Evolutionary conservation across 2,113 vertebrate genomes (phyloP).

Genomic region (Chionis minor): DNA sequence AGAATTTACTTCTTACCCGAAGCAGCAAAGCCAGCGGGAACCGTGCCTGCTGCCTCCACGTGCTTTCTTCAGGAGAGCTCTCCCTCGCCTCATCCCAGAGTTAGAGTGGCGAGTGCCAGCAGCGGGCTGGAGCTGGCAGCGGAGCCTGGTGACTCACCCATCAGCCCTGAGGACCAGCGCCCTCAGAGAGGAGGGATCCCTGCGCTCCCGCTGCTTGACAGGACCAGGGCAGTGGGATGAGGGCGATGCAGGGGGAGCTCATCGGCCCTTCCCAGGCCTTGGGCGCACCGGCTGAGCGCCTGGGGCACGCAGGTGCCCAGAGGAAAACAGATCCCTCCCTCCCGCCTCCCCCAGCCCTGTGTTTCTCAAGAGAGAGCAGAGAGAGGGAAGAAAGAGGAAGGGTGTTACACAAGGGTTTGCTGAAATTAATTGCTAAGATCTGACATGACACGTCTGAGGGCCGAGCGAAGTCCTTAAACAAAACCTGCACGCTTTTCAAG

Average conservation of each 20-base stretch:
- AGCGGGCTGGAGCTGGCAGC: neutral
- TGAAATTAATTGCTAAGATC: neutral
- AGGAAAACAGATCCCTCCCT: neutral
- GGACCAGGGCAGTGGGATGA: too few species aligned
- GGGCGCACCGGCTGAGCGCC: neutral
- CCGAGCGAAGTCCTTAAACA: neutral
- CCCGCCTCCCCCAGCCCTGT: neutral
- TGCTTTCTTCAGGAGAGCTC: neutral
- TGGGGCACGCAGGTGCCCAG: neutral
- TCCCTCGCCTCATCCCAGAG: neutral
- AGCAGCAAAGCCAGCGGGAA: neutral
- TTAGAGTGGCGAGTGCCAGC: neutral
- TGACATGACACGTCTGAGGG: neutral
- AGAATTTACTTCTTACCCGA: neutral
- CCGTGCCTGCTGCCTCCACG: accelerated
- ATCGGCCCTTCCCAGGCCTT: neutral
- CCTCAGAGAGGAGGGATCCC: neutral
- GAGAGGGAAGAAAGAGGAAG: neutral
- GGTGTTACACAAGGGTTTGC: neutral
- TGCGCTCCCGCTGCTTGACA: neutral
- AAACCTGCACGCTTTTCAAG: neutral
- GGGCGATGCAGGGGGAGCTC: neutral
- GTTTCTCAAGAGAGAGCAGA: neutral
- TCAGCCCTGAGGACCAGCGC: neutral
- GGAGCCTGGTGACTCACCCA: neutral